Conservation (phyloP, 2,888 invertebrate genomes). For the Stenchaetothrips biformis region DNA sequence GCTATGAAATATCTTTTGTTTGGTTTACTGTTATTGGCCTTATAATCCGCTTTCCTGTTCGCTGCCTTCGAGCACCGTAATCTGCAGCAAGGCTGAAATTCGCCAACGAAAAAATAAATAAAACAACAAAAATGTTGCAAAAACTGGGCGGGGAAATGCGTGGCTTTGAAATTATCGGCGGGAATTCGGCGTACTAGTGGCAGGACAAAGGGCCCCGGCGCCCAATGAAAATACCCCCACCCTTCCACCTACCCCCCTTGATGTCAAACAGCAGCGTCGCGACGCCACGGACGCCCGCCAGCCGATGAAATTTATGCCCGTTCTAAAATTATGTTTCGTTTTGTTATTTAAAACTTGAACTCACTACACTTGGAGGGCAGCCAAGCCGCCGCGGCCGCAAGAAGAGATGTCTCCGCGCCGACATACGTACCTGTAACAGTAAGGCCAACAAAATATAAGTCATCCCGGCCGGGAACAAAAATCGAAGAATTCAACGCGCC, state of each 20-base stretch:
- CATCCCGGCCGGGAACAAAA: not conserved
- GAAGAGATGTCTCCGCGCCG: not conserved
- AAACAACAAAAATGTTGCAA: no score
- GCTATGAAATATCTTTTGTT: not conserved
- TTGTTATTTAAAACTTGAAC: slow-evolving; percentile 9
- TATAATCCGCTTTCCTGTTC: not conserved
- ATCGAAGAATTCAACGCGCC: not conserved
- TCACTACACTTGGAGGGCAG: no score
- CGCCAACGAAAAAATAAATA: no score
- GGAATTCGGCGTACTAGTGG: no score
- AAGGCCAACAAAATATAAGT: slow-evolving; percentile 4
- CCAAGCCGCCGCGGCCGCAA: not conserved
- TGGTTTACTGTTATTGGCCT: not conserved
- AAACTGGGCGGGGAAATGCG: no score
- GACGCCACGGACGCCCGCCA: not conserved
- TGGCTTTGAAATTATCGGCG: no score
- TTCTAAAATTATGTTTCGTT: slow-evolving; percentile 13
- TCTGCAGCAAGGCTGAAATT: not conserved
- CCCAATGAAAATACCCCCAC: no score
- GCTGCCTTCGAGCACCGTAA: not conserved
- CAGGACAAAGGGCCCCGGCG: no score
- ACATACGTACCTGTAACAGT: slow-evolving; percentile 21
- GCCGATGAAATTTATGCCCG: slow-evolving; percentile 9
- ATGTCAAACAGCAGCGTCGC: not conserved
- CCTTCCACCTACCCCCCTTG: no score